Evolutionary conservation across 1,140 invertebrate species (phyloP).

Genomic region (Cydia strobilella): DNA sequence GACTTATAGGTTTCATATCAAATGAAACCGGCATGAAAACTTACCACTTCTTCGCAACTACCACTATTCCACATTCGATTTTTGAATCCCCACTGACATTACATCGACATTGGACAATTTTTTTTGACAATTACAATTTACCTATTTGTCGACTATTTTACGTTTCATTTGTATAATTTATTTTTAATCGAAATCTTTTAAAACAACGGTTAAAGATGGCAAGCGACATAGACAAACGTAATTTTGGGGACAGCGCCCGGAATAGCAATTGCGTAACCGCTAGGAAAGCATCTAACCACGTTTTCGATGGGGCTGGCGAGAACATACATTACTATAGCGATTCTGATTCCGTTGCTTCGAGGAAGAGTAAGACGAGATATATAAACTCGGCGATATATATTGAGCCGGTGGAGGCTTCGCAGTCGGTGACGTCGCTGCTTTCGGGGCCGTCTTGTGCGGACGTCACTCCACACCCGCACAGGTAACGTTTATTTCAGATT

Average conservation of each 20-base stretch:
- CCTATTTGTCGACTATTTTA: conserved; percentile 25
- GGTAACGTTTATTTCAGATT: neutral
- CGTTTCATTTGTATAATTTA: conserved; percentile 5
- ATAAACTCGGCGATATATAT: conserved; percentile 73
- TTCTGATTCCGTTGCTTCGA: conserved; percentile 62
- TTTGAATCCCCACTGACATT: conserved; percentile 14
- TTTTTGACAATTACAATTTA: conserved; percentile 7
- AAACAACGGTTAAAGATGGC: conserved; percentile 47
- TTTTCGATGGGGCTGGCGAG: conserved; percentile 72
- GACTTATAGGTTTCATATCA: neutral
- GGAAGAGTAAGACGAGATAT: conserved; percentile 70
- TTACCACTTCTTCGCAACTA: neutral
- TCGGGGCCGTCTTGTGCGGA: conserved; percentile 58
- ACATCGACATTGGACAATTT: neutral
- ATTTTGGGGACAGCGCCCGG: conserved; percentile 69
- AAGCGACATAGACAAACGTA: conserved; percentile 59
- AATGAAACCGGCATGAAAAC: neutral
- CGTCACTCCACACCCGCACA: conserved; percentile 70
- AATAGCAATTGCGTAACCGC: conserved; percentile 51
- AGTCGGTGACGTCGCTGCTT: conserved; percentile 65
- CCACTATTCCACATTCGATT: neutral
- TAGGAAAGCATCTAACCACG: conserved; percentile 58
- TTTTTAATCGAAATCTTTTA: conserved; percentile 17
- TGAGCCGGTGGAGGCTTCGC: conserved; percentile 62
- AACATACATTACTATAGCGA: conserved; percentile 71